Conservation (phyloP, 2,797 vertebrate species). For the Malurus splendens region DNA sequence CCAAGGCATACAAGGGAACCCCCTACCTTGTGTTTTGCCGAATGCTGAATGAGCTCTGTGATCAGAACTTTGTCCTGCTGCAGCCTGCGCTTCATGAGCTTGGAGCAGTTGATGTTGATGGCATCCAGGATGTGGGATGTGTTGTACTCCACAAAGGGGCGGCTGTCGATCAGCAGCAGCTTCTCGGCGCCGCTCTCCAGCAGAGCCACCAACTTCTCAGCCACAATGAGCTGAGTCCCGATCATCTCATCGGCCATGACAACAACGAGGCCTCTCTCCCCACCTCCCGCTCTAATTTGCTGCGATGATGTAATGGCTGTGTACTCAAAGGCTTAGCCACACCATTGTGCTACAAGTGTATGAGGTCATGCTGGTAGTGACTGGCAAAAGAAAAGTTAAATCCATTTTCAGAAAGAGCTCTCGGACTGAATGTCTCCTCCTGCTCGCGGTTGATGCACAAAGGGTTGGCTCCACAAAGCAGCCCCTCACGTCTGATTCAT, state of each 20-base stretch:
- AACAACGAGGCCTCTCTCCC: conserved; percentile 61
- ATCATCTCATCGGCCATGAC: conserved; percentile 73
- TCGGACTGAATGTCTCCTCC: conserved; percentile 65
- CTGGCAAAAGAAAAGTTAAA: conserved; percentile 71
- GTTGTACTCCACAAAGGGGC: conserved; percentile 95
- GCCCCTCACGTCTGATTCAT: conserved; percentile 68
- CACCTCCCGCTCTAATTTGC: conserved; percentile 69
- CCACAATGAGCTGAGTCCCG: conserved; percentile 72
- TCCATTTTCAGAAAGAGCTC: conserved; percentile 69
- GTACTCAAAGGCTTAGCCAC: conserved; percentile 82
- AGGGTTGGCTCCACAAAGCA: conserved; percentile 65
- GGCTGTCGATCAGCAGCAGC: conserved; percentile 90
- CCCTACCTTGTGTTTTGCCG: conserved; percentile 87
- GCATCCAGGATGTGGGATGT: conserved; percentile 90
- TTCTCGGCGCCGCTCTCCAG: conserved; percentile 87
- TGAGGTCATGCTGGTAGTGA: conserved; percentile 83
- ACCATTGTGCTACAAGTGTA: conserved; percentile 75
- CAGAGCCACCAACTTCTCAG: conserved; percentile 86
- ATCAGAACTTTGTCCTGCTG: conserved; percentile 96
- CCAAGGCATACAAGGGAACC: not conserved
- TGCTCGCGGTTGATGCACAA: conserved; percentile 58
- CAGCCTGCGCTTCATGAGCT: conserved; percentile 94
- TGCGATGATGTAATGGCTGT: conserved; percentile 74
- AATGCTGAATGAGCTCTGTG: conserved; percentile 90
- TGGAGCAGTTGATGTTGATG: conserved; percentile 94